Evolutionary conservation across 2,888 invertebrate species (phyloP).

Genomic region (Diogma glabrata): DNA sequence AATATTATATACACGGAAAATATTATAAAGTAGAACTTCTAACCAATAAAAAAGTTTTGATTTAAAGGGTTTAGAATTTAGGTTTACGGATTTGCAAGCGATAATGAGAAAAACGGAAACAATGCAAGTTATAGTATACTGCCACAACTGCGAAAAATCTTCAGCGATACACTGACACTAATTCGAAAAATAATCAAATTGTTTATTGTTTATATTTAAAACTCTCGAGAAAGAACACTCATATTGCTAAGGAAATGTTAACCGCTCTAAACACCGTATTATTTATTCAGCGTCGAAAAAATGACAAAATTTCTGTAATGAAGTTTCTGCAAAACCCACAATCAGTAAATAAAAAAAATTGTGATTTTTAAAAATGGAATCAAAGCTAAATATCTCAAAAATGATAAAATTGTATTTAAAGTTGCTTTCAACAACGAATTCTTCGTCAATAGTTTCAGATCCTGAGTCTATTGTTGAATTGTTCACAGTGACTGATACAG

Average conservation of each 20-base stretch:
- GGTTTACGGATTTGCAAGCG: neutral
- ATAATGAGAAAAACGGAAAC: neutral
- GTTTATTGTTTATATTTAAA: constrained; percentile 1
- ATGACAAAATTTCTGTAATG: neutral
- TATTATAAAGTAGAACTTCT: neutral
- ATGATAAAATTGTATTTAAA: too few relatives aligned
- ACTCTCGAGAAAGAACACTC: neutral
- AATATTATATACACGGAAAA: neutral
- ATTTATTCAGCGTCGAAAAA: too few relatives aligned
- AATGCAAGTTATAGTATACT: neutral
- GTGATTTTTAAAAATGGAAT: neutral
- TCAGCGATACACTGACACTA: neutral
- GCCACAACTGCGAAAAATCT: neutral
- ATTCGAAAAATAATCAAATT: neutral
- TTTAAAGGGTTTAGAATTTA: neutral
- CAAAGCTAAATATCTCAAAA: too few relatives aligned
- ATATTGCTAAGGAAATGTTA: neutral
- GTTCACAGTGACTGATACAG: too few relatives aligned
- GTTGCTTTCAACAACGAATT: too few relatives aligned
- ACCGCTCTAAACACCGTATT: too few relatives aligned
- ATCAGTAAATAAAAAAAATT: neutral
- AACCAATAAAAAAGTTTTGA: neutral
- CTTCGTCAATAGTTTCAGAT: too few relatives aligned
- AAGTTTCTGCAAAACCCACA: neutral
- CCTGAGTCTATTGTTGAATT: too few relatives aligned